Percentiles rank a stretch among this genome's conserved stretches.
These are phyloP conservation scores for Papilio aristodemus DNA, from an alignment of 1,140 invertebrate species.

Conservation along the genomic window DNA sequence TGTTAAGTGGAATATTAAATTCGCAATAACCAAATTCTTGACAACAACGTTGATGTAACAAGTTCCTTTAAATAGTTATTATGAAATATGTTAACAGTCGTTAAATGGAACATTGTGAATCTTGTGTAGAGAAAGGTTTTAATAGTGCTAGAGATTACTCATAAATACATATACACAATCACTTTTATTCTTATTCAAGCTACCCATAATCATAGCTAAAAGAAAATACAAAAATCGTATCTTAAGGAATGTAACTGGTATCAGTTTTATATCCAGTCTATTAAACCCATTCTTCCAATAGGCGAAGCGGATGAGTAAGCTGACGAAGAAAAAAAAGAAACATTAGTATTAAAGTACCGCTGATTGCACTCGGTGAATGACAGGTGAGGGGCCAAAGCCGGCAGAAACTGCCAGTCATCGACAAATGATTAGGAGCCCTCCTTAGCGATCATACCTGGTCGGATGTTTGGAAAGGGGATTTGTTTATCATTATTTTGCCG, in stretches of 20 bases:
- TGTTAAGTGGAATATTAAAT: constrained; percentile 23
- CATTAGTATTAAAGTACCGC: constrained; percentile 50
- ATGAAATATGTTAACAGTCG: too few species aligned
- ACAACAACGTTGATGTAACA: background rate
- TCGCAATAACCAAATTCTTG: background rate
- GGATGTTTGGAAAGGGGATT: constrained; percentile 47
- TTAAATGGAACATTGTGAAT: too few species aligned
- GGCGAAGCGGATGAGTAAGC: background rate
- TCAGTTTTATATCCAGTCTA: constrained; percentile 17
- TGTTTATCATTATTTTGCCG: constrained; percentile 25
- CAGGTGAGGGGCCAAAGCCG: constrained; percentile 61
- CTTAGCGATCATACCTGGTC: constrained; percentile 39
- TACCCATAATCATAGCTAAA: background rate
- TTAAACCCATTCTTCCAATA: constrained; percentile 6
- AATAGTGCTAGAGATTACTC: too few species aligned
- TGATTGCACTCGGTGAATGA: constrained; percentile 60
- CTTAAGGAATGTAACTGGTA: background rate
- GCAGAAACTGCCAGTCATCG: constrained; percentile 61
- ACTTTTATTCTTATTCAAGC: background rate
- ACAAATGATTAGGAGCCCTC: constrained; percentile 64
- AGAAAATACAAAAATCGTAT: background rate
- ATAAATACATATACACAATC: background rate
- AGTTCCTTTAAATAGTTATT: too few species aligned
- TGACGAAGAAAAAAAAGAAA: constrained; percentile 49
- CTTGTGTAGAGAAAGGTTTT: too few species aligned